phyloP scores from a whole-genome alignment of 2,888 invertebrate genomes.

The Copidosoma aretas region DNA sequence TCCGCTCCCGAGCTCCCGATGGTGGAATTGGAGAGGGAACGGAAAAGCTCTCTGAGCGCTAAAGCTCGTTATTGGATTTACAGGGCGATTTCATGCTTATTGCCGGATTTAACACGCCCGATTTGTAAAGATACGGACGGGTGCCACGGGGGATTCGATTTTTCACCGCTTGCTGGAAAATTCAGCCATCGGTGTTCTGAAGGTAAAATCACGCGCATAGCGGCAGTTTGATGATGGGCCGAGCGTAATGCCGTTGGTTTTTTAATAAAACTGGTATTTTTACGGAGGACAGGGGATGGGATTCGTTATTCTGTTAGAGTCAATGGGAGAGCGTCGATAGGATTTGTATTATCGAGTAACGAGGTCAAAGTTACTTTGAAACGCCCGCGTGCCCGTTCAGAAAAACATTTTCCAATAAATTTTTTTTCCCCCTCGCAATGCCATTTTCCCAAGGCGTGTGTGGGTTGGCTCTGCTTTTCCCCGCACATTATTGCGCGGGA shows the following conservation, averaged over 20 bases:
- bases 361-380: too few relatives aligned
- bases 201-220: background rate
- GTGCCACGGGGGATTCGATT: background rate
- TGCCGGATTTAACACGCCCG: background rate
- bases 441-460: slow-evolving; percentile 7
- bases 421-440: background rate
- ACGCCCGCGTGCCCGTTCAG: too few relatives aligned
- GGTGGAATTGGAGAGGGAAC: background rate
- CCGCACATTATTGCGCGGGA: slow-evolving; percentile 14
- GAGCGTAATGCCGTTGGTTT: too few relatives aligned
- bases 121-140: background rate
- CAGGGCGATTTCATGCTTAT: slow-evolving; percentile 4
- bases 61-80: slow-evolving; percentile 8
- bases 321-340: too few relatives aligned
- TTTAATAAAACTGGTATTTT: too few relatives aligned
- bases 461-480: slow-evolving; percentile 9
- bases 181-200: background rate
- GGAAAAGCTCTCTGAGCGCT: background rate
- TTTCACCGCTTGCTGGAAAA: background rate
- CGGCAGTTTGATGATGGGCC: background rate
- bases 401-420: background rate
- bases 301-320: too few relatives aligned
- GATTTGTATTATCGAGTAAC: too few relatives aligned
- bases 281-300: too few relatives aligned
- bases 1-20: background rate